Evolutionary conservation across 2,888 invertebrate species (phyloP).

Genomic region (Cryptocheilus praepositus): DNA sequence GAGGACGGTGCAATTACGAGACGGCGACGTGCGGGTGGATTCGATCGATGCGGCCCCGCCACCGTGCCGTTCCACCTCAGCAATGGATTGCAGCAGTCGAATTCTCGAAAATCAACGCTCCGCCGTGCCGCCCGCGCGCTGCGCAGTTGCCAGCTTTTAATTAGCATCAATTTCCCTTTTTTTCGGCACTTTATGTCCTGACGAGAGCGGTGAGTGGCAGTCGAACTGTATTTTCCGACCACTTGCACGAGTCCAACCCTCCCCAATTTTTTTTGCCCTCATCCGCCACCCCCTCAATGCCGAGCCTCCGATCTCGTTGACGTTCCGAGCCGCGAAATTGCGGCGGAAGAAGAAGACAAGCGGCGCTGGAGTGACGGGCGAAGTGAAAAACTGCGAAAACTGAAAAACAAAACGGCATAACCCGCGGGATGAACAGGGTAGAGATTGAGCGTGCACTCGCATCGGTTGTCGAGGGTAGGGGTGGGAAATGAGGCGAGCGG

Average conservation of each 20-base stretch:
- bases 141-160: not conserved
- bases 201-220: slow-evolving; percentile 3
- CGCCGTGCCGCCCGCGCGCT: not conserved
- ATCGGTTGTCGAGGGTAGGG: not conserved
- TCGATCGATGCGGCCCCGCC: too few relatives aligned
- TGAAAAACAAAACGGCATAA: too few relatives aligned
- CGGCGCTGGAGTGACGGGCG: too few relatives aligned
- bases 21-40: too few relatives aligned
- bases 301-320: not conserved
- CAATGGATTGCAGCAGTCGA: not conserved
- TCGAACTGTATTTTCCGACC: slow-evolving; percentile 7
- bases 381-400: too few relatives aligned
- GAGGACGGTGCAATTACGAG: too few relatives aligned
- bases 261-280: not conserved
- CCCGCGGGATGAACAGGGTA: too few relatives aligned
- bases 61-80: too few relatives aligned
- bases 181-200: not conserved
- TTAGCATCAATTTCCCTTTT: slow-evolving; percentile 6
- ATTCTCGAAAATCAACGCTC: not conserved
- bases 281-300: not conserved
- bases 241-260: not conserved
- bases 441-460: too few relatives aligned
- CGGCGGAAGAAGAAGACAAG: too few relatives aligned
- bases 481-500: not conserved
- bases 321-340: slow-evolving; percentile 9